Evolutionary conservation across 2,113 vertebrate genomes (phyloP).

Genomic region (Gymnorhina tibicen): DNA sequence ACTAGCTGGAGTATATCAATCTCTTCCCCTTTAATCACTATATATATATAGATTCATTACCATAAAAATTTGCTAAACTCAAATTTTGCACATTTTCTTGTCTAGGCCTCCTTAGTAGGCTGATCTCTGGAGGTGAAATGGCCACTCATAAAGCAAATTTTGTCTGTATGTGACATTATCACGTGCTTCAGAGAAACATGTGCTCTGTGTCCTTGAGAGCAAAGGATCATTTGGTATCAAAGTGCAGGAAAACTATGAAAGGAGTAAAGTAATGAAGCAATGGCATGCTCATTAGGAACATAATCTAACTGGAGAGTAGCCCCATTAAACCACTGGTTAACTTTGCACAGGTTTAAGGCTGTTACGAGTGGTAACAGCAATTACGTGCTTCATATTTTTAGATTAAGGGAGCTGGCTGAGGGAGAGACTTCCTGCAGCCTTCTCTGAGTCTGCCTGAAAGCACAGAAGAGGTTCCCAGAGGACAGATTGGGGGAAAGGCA

Average conservation of each 20-base stretch:
- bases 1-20: neutral
- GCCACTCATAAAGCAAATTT: neutral
- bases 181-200: neutral
- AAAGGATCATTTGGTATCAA: conserved; percentile 9
- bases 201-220: neutral
- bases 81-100: neutral
- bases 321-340: neutral
- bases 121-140: neutral
- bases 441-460: neutral
- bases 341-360: neutral
- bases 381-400: neutral
- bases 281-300: neutral
- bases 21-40: neutral
- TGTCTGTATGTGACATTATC: neutral
- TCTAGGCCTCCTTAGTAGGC: neutral
- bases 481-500: accelerated
- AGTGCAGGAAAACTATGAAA: neutral
- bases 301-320: neutral
- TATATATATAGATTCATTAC: neutral
- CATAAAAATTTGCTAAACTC: neutral
- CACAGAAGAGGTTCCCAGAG: neutral
- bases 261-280: conserved; percentile 40
- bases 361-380: neutral
- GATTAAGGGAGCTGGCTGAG: neutral
- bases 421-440: neutral